Evolutionary conservation across 2,113 vertebrate genomes (phyloP).

Genomic region (Lagenorhynchus albirostris): DNA sequence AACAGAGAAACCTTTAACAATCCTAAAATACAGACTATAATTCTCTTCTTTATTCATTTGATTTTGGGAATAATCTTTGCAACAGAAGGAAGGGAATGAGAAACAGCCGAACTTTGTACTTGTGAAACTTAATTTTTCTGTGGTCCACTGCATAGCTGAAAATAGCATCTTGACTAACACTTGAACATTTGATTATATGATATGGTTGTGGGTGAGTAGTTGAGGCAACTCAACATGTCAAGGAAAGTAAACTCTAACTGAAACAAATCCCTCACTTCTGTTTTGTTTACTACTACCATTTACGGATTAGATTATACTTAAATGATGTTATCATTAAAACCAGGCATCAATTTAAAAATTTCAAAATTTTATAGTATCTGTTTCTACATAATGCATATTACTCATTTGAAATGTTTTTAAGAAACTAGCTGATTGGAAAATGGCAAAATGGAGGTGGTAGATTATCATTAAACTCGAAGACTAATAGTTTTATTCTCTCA

Average conservation of each 20-base stretch:
- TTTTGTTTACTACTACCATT: not conserved
- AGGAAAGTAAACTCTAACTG: not conserved
- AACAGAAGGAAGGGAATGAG: slow-evolving; percentile 39
- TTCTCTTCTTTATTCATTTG: slow-evolving; percentile 70
- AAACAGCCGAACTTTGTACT: slow-evolving; percentile 54
- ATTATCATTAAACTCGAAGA: not conserved
- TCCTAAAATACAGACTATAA: slow-evolving; percentile 53
- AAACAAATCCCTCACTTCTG: not conserved
- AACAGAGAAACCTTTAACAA: slow-evolving; percentile 71
- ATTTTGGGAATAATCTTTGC: slow-evolving; percentile 38
- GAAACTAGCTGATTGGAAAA: not conserved
- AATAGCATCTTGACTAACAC: not conserved
- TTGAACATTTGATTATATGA: not conserved
- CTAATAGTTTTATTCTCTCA: not conserved
- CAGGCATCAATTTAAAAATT: not conserved
- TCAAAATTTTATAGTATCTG: not conserved
- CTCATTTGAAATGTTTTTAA: not conserved
- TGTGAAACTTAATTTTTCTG: slow-evolving; percentile 52
- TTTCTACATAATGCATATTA: not conserved
- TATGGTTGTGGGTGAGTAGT: not conserved
- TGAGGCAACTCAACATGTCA: not conserved
- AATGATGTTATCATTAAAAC: not conserved
- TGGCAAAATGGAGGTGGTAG: not conserved
- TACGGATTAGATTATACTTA: not conserved
- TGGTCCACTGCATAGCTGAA: slow-evolving; percentile 10